phyloP scores from a whole-genome alignment of 2,888 invertebrate species.

The Anthrax anthrax region DNA sequence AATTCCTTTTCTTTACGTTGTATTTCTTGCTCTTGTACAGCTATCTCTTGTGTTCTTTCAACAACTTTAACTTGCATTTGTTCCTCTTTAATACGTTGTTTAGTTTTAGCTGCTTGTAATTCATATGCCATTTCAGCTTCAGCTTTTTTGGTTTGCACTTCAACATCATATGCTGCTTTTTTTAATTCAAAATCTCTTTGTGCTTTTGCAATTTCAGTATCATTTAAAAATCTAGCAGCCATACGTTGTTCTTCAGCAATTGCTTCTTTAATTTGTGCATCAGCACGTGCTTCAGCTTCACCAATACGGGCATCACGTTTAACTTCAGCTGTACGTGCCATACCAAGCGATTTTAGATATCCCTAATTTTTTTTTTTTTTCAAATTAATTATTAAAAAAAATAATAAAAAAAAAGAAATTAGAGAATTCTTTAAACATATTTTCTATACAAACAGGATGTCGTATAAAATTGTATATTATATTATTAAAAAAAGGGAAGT shows the following conservation, averaged over 20 bases:
- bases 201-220: slow-evolving; percentile 94
- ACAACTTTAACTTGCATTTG: slow-evolving; percentile 93
- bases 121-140: slow-evolving; percentile 91
- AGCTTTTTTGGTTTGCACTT: slow-evolving; percentile 79
- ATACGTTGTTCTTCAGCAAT: slow-evolving; percentile 93
- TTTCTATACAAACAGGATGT: too few relatives aligned
- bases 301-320: slow-evolving; percentile 93
- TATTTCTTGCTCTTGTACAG: slow-evolving; percentile 93
- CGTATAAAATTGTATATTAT: too few relatives aligned
- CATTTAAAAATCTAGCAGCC: slow-evolving; percentile 87
- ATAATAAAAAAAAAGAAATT: too few relatives aligned
- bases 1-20: slow-evolving; percentile 80
- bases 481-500: too few relatives aligned
- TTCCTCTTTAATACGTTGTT: slow-evolving; percentile 90
- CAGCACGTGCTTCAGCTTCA: slow-evolving; percentile 76
- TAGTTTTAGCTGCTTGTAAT: slow-evolving; percentile 87
- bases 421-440: too few relatives aligned
- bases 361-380: slow-evolving; percentile 19
- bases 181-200: slow-evolving; percentile 93
- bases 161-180: slow-evolving; percentile 92
- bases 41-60: slow-evolving; percentile 83
- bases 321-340: slow-evolving; percentile 89
- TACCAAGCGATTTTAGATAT: slow-evolving; percentile 84
- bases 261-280: slow-evolving; percentile 70
- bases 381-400: too few relatives aligned